Evolutionary conservation across 1,140 invertebrate genomes (phyloP).

Genomic region (Drosophila melanogaster): Release_6_plus_ISO1_MT NT_033777.3:13731001-13731500

Average conservation of each 20-base stretch:
- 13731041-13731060: conserved; percentile 51
- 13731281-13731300: conserved; percentile 1
- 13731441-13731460: not conserved
- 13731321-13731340: not conserved
- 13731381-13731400: not conserved
- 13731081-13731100: conserved; percentile 36
- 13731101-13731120: conserved; percentile 71
- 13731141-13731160: conserved; percentile 63
- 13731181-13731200: conserved; percentile 25
- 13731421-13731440: too few species aligned
- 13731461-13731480: not conserved
- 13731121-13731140: conserved; percentile 22
- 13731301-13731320: conserved; percentile 18
- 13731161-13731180: conserved; percentile 79
- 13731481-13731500: not conserved
- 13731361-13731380: not conserved
- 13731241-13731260: conserved; percentile 1
- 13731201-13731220: conserved; percentile 43
- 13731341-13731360: not conserved
- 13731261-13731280: conserved; percentile 5
- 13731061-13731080: conserved; percentile 22
- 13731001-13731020: conserved; percentile 53
- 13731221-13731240: conserved; percentile 15
- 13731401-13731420: too few species aligned
- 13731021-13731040: conserved; percentile 12